Percentiles rank a stretch among this genome's conserved stretches.
These are phyloP conservation scores for Xiphorhynchus elegans DNA, from an alignment of 2,113 vertebrate species.

Conservation along the genomic window DNA sequence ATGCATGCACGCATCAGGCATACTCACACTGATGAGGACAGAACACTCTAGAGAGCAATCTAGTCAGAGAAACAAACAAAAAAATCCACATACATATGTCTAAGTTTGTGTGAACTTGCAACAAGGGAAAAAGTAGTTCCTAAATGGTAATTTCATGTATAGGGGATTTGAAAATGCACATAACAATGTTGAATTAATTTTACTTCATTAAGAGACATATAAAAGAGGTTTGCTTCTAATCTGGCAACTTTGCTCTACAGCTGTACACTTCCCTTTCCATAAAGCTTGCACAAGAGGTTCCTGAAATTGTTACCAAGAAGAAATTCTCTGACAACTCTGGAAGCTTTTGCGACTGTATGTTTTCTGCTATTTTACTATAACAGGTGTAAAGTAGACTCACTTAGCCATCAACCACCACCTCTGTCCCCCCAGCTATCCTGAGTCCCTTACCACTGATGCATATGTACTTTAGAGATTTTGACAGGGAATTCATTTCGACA, in stretches of 20 bases:
- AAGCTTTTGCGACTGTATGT: not conserved
- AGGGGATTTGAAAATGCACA: not conserved
- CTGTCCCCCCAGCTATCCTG: not conserved
- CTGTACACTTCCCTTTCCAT: not conserved
- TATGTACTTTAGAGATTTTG: not conserved
- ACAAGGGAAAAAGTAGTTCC: not conserved
- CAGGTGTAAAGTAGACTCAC: not conserved
- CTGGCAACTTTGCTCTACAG: not conserved
- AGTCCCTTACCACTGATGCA: not conserved
- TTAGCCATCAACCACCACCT: not conserved
- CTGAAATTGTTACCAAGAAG: not conserved
- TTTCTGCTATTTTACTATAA: not conserved
- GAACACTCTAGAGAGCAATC: slow-evolving; percentile 28
- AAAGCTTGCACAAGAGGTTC: not conserved
- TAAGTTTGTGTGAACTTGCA: not conserved
- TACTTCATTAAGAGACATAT: not conserved
- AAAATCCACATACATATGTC: not conserved
- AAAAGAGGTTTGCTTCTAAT: not conserved
- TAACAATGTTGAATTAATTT: not conserved
- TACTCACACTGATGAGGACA: not conserved
- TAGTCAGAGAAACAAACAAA: slow-evolving; percentile 35
- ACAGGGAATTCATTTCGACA: not conserved
- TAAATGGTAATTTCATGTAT: not conserved
- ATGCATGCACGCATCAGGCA: not conserved
- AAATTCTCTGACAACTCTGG: not conserved